Conservation (phyloP, 2,888 invertebrate species). For the Ctenicera cuprea region DNA sequence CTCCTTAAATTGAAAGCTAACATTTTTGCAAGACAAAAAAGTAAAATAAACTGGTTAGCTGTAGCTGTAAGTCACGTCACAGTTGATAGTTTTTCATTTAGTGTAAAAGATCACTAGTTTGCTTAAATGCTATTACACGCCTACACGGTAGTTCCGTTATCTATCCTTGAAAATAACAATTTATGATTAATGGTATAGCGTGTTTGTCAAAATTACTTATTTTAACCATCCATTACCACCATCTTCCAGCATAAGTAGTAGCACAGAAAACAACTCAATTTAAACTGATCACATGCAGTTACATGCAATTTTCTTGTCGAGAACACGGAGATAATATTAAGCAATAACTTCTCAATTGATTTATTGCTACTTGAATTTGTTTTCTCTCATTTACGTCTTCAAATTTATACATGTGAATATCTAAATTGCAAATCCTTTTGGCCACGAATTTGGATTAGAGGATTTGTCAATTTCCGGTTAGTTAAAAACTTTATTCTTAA, state of each 20-base stretch:
- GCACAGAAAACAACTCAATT: conserved; percentile 25
- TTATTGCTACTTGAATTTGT: not conserved
- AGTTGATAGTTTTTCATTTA: no score
- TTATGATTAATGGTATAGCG: conserved; percentile 27
- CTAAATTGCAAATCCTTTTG: no score
- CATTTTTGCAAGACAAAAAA: no score
- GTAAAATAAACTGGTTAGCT: no score
- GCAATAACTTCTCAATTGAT: conserved; percentile 8
- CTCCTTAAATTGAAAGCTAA: no score
- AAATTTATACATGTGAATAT: not conserved
- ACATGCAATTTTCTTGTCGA: conserved; percentile 30
- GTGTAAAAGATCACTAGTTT: not conserved
- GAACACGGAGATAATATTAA: conserved; percentile 17
- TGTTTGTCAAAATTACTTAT: conserved; percentile 29
- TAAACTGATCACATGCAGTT: conserved; percentile 21
- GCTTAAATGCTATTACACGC: not conserved
- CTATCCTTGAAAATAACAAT: conserved; percentile 18
- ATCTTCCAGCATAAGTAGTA: not conserved
- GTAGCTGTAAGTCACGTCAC: no score
- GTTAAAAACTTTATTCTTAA: not conserved
- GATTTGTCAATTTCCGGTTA: not conserved
- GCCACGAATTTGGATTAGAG: not conserved
- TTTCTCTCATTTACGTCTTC: not conserved
- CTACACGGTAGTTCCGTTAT: conserved; percentile 9
- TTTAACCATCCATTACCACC: conserved; percentile 20